Evolutionary conservation across 2,113 vertebrate species (phyloP).

Genomic region (Cromileptes altivelis): DNA sequence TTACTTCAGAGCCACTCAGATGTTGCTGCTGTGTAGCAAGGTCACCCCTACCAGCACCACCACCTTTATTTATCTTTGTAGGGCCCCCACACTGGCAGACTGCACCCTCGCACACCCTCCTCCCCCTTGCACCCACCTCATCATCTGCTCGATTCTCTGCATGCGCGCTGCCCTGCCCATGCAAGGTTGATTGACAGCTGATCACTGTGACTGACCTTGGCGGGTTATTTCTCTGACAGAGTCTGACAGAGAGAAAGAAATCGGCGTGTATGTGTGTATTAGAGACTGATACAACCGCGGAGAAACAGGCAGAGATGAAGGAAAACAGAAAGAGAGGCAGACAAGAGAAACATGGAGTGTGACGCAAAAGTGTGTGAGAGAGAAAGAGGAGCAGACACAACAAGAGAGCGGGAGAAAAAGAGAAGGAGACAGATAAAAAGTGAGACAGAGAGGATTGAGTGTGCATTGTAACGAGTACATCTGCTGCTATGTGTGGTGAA

Average conservation of each 20-base stretch:
- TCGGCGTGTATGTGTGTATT: background rate
- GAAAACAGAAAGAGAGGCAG: slow-evolving; percentile 2
- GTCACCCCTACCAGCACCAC: slow-evolving; percentile 57
- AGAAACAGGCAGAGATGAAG: slow-evolving; percentile 2
- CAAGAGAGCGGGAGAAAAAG: slow-evolving; percentile 20
- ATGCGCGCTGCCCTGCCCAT: slow-evolving; percentile 1
- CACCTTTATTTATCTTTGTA: slow-evolving; percentile 45
- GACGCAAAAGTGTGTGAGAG: background rate
- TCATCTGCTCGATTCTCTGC: slow-evolving; percentile 31
- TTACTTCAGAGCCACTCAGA: slow-evolving; percentile 59
- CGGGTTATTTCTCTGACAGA: slow-evolving; percentile 50
- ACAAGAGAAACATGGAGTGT: background rate
- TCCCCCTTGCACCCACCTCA: slow-evolving; percentile 10
- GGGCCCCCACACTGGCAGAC: slow-evolving; percentile 35
- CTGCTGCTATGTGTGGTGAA: slow-evolving; percentile 20
- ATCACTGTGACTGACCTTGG: slow-evolving; percentile 66
- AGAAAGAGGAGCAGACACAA: slow-evolving; percentile 1
- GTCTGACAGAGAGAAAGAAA: slow-evolving; percentile 10
- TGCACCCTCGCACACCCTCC: slow-evolving; percentile 19
- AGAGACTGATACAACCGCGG: background rate
- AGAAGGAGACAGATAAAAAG: slow-evolving; percentile 17
- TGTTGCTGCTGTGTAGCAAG: slow-evolving; percentile 59
- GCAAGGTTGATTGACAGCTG: slow-evolving; percentile 60
- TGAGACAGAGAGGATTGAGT: slow-evolving; percentile 8
- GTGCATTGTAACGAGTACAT: slow-evolving; percentile 21